A percentile compares a stretch with the other conserved stretches of the same genome.
Conservation (phyloP, 2,888 invertebrate genomes). For the Epirrita christyi region DNA sequence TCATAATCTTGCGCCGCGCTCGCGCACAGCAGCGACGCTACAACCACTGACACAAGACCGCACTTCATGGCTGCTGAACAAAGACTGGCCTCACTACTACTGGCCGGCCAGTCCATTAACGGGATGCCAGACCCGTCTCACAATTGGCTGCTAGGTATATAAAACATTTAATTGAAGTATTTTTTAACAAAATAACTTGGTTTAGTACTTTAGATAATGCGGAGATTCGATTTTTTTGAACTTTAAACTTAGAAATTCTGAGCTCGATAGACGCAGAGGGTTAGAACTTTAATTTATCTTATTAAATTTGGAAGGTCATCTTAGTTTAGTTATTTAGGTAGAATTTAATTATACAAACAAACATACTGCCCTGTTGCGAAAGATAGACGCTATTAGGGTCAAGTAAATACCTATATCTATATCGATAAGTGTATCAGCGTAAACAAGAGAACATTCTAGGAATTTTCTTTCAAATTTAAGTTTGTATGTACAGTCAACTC, state of each 20-base stretch:
- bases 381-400: conserved; percentile 13
- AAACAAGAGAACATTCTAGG: too few relatives aligned
- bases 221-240: too few relatives aligned
- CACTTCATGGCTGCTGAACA: conserved; percentile 44
- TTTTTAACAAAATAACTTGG: too few relatives aligned
- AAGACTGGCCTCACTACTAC: conserved; percentile 15
- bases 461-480: too few relatives aligned
- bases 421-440: neutral
- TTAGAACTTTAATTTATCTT: neutral
- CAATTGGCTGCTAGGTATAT: too few relatives aligned
- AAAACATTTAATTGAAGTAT: neutral
- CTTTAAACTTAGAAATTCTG: too few relatives aligned
- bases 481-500: too few relatives aligned
- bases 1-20: conserved; percentile 47
- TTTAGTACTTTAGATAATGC: too few relatives aligned
- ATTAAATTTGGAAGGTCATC: conserved; percentile 7
- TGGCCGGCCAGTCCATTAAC: neutral
- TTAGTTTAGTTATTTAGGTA: conserved; percentile 1
- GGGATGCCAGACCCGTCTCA: conserved; percentile 5
- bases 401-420: conserved; percentile 1
- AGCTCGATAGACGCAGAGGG: neutral
- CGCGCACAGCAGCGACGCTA: conserved; percentile 53
- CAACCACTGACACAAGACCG: conserved; percentile 50
- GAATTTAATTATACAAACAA: conserved; percentile 8
- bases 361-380: conserved; percentile 3